Conservation (phyloP, 35 echinoderm and acorn worm genomes). For the Diadema setosum region DNA sequence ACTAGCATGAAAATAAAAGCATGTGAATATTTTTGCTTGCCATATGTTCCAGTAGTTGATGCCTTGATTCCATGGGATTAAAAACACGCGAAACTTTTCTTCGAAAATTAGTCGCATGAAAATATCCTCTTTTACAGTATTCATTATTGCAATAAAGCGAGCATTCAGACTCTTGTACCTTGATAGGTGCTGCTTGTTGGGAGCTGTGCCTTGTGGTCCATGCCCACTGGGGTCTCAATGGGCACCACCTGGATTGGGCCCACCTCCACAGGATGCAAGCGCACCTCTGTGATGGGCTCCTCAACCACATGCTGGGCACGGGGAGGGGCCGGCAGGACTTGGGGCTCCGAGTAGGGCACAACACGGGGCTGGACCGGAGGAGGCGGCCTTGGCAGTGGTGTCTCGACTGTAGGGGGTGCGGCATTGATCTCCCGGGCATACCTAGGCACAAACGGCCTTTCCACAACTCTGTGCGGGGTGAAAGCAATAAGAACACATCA, state of each 20-base stretch:
- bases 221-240: constrained; percentile 30
- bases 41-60: no score
- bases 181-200: not conserved
- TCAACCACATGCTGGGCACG: not conserved
- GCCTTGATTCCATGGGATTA: no score
- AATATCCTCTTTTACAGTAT: no score
- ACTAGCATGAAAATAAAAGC: no score
- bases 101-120: no score
- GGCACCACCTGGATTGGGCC: constrained; percentile 6
- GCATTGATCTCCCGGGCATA: not conserved
- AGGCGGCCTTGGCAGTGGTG: not conserved
- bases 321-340: not conserved
- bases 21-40: no score
- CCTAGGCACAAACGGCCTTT: not conserved
- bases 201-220: constrained; percentile 19
- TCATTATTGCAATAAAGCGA: no score
- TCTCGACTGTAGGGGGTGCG: not conserved
- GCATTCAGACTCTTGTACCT: no score
- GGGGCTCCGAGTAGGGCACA: not conserved
- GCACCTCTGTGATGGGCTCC: not conserved
- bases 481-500: no score
- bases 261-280: not conserved
- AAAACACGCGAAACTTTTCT: no score
- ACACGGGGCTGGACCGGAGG: not conserved
- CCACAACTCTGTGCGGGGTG: not conserved